Evolutionary conservation across 2,888 invertebrate genomes (phyloP).

Genomic region (Aleiodes leptofemur): DNA sequence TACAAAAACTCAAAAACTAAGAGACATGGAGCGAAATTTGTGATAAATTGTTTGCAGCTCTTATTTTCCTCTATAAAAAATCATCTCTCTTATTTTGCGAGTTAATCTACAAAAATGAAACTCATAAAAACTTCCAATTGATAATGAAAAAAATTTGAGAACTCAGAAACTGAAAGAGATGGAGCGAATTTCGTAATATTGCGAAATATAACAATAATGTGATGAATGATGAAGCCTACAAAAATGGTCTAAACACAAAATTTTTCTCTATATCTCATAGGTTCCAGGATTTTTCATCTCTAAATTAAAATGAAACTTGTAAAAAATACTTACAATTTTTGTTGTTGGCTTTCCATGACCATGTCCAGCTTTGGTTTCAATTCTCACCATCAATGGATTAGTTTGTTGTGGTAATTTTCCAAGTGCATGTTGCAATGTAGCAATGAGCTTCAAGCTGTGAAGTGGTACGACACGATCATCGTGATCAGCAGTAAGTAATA

Average conservation of each 20-base stretch:
- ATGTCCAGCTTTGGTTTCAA: conserved; percentile 98
- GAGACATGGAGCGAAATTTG: background rate
- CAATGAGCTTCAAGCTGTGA: conserved; percentile 96
- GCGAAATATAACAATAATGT: too few relatives aligned
- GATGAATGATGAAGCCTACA: too few relatives aligned
- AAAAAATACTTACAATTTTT: conserved; percentile 84
- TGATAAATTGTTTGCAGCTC: background rate
- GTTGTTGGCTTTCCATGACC: conserved; percentile 97
- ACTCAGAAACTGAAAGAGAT: too few relatives aligned
- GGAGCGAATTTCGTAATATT: background rate
- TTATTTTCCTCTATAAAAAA: conserved; percentile 8
- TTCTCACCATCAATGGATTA: conserved; percentile 90
- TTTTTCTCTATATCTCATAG: background rate
- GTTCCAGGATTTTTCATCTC: background rate
- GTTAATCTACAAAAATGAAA: too few relatives aligned
- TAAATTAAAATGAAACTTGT: background rate
- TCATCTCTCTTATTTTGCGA: too few relatives aligned
- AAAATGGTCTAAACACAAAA: too few relatives aligned
- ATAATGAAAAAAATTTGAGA: too few relatives aligned
- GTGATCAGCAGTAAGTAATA: conserved; percentile 97
- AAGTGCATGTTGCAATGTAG: conserved; percentile 88
- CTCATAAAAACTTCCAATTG: too few relatives aligned
- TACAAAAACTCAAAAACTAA: conserved; percentile 7
- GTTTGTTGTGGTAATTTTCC: conserved; percentile 81
- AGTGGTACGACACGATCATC: conserved; percentile 98